A percentile compares a stretch with the other conserved stretches of the same genome.
Conservation (phyloP, 1,140 invertebrate genomes). For the Zaprionus lachaisei region DNA sequence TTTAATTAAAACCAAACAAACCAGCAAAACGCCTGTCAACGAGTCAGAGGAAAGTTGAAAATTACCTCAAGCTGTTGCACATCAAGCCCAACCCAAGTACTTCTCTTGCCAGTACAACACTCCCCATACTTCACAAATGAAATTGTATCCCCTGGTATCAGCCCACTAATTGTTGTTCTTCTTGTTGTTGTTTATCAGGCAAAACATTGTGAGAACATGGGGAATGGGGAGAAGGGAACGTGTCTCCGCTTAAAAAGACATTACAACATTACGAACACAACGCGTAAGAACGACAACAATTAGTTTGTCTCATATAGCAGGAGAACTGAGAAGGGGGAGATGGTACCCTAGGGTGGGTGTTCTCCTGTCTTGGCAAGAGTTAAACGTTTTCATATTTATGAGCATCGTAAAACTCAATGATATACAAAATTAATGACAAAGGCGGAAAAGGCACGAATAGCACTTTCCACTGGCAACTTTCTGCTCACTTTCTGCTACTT, state of each 20-base stretch:
- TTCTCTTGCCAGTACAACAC: neutral
- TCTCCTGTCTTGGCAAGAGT: slow-evolving; percentile 59
- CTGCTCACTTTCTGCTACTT: slow-evolving; percentile 55
- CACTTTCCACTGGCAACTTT: slow-evolving; percentile 49
- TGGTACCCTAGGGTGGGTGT: neutral
- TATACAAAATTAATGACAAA: slow-evolving; percentile 84
- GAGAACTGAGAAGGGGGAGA: neutral
- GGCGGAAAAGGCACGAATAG: slow-evolving; percentile 59
- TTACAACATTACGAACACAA: slow-evolving; percentile 76
- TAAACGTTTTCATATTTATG: slow-evolving; percentile 84
- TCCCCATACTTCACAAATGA: slow-evolving; percentile 22
- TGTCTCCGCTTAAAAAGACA: slow-evolving; percentile 80
- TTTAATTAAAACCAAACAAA: slow-evolving; percentile 82
- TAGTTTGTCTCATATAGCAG: slow-evolving; percentile 77
- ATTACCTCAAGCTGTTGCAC: slow-evolving; percentile 82
- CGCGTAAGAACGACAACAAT: slow-evolving; percentile 66
- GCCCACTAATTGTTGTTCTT: slow-evolving; percentile 42
- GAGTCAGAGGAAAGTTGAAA: slow-evolving; percentile 72
- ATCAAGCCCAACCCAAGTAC: slow-evolving; percentile 20
- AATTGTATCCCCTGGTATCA: slow-evolving; percentile 14
- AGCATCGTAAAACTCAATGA: slow-evolving; percentile 83
- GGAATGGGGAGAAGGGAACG: slow-evolving; percentile 22
- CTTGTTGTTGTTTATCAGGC: slow-evolving; percentile 63
- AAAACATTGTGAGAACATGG: slow-evolving; percentile 79
- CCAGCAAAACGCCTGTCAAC: slow-evolving; percentile 70